Conservation (phyloP, 2,113 vertebrate species). For the Muscicapa adusta region DNA sequence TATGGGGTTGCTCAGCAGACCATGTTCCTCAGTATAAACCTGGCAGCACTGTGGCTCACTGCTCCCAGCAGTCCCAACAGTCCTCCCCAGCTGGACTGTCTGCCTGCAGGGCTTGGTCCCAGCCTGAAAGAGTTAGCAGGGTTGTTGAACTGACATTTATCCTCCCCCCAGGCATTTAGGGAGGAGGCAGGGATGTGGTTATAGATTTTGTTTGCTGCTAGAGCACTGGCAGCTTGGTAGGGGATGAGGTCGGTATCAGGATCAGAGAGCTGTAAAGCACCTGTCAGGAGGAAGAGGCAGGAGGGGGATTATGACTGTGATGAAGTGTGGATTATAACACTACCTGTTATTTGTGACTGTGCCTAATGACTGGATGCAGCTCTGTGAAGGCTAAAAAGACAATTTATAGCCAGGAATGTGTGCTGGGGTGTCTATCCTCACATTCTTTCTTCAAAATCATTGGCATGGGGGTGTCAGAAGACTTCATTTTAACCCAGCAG, state of each 20-base stretch:
- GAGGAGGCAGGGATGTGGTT: neutral
- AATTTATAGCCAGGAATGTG: neutral
- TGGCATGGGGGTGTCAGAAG: neutral
- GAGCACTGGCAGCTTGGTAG: neutral
- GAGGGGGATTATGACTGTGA: neutral
- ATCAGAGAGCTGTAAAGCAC: conserved; percentile 23
- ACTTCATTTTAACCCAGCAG: neutral
- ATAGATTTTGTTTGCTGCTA: neutral
- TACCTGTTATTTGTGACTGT: neutral
- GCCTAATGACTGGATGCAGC: neutral
- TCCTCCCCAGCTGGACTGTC: neutral
- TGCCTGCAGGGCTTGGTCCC: neutral
- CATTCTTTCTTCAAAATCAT: neutral
- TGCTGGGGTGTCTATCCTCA: neutral
- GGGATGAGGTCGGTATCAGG: neutral
- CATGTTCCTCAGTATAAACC: neutral
- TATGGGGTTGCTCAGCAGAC: neutral
- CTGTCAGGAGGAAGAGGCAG: neutral
- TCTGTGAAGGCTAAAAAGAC: neutral
- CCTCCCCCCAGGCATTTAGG: neutral
- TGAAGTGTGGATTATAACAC: neutral
- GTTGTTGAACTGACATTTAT: neutral
- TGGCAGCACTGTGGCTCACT: neutral
- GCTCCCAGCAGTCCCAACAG: too few relatives aligned
- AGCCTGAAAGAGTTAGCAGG: neutral